Evolutionary conservation across 2,113 vertebrate species (phyloP).

Genomic region (Otis tarda): DNA sequence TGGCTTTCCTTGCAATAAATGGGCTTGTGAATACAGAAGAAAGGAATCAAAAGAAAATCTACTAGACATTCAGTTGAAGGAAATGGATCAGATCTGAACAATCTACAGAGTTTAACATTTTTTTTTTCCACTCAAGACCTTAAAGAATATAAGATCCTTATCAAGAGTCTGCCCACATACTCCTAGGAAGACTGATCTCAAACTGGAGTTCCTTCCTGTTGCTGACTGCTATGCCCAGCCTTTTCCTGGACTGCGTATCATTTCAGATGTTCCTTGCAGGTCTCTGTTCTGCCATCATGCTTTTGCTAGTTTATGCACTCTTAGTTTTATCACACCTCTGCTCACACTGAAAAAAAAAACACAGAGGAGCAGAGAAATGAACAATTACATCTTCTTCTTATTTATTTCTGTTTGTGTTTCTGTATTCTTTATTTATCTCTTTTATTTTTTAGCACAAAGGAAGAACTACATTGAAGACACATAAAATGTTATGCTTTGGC

Average conservation of each 20-base stretch:
- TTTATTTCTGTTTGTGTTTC: neutral
- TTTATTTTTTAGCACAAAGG: neutral
- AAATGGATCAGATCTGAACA: neutral
- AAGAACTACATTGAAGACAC: neutral
- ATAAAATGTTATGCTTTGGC: neutral
- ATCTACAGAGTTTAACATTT: neutral
- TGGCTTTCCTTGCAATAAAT: neutral
- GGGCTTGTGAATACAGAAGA: neutral
- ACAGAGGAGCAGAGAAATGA: neutral
- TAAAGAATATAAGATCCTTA: neutral
- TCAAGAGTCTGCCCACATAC: neutral
- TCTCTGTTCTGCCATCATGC: neutral
- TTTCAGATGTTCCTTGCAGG: neutral
- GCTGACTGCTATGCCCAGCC: neutral
- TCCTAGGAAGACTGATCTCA: neutral
- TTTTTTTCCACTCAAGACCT: neutral
- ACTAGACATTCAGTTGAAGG: neutral
- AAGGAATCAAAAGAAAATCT: neutral
- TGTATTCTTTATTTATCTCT: neutral
- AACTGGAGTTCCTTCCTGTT: neutral
- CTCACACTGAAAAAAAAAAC: neutral
- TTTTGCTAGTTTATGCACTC: neutral
- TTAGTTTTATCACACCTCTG: neutral
- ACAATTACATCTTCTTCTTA: neutral
- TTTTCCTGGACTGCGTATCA: neutral